These are phyloP conservation scores for Xenopus petersii DNA, from an alignment of 2,797 vertebrate species.

Conservation along the genomic window DNA sequence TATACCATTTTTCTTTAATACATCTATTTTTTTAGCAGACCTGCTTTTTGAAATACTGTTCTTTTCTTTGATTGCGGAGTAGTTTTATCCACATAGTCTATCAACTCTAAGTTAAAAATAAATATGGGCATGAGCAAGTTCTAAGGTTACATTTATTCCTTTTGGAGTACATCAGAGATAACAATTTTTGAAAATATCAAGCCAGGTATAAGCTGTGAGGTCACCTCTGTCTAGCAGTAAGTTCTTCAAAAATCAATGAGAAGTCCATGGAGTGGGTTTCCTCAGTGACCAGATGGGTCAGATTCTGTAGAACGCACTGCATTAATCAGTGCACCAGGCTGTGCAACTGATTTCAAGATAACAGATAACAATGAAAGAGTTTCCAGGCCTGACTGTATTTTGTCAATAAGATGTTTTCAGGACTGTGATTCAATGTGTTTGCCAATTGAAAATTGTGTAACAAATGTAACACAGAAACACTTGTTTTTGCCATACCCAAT, in stretches of 20 bases:
- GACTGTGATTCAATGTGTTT: conserved; percentile 51
- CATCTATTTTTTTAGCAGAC: no score
- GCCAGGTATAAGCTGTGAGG: conserved; percentile 48
- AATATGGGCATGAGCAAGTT: conserved; percentile 23
- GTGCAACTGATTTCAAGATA: conserved; percentile 56
- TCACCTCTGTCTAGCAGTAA: conserved; percentile 49
- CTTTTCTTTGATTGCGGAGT: conserved; percentile 29
- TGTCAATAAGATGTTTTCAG: conserved; percentile 53
- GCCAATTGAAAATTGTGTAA: conserved; percentile 44
- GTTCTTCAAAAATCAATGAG: conserved; percentile 50
- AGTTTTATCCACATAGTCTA: conserved; percentile 18
- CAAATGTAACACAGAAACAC: conserved; percentile 5
- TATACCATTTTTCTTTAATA: no score
- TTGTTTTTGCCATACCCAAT: background rate
- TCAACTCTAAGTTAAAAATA: conserved; percentile 43
- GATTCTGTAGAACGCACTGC: conserved; percentile 51
- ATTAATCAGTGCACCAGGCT: conserved; percentile 54
- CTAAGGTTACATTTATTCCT: conserved; percentile 49
- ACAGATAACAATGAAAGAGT: conserved; percentile 53
- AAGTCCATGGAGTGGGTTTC: conserved; percentile 54
- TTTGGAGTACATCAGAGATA: conserved; percentile 38
- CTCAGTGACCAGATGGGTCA: conserved; percentile 55
- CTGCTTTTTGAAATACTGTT: background rate
- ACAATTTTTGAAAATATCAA: conserved; percentile 46
- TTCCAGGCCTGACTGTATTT: conserved; percentile 57